Base-by-base conservation (phyloP, 37 sponge, comb jelly and placozoan genomes). In the Axinella damicornis region DNA sequence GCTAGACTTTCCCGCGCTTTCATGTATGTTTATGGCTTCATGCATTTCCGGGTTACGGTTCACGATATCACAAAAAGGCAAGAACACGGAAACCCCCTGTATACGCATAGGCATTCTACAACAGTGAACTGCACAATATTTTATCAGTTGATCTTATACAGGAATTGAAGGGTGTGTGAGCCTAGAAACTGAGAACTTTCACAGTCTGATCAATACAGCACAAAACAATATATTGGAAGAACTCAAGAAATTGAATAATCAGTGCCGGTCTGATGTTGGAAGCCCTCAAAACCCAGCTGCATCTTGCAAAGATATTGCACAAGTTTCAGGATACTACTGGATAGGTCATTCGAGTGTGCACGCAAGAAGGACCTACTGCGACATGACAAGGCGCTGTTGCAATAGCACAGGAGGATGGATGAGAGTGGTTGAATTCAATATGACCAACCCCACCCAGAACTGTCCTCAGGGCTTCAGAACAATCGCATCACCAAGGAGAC, bases 361-460 rank as follows among this genome's bases (percentile, higher is more conserved):
- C 59, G 59, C 55, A 28, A 59, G 46, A 46, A 46, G 46, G 46
- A 9, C 59, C 34, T 75, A 75, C 76, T 75, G 59, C 28, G 35
- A 75, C 76, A 75, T 33, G 32, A 21, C 59, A 2, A 39, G 53
- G 5, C 22, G 53, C 4, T 70, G 71, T 22, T 72, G 73, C 53
- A 27, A 27, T 2, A 46, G 59, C 27, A 57, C 65, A 35, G 39
- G 63, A 71, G 83, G 83, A n/a, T 72, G 68, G 73, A 82, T 71
- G 72, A 82, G 83, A 33, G 63, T 82, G 40, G 83, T 73, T 33
- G 28, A 82, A 34, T 15, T 81, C 11, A n/a, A 81, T 59, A 81
- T 81, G 81, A 53, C 57, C 20, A 33, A 81, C 33, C 55, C 81
- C 1, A 58, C 13, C 57, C 37, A 37, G 35, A 36, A 33, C 59